Base-by-base conservation (phyloP, 2,113 vertebrate genomes). In the Acrocephalus arundinaceus region DNA sequence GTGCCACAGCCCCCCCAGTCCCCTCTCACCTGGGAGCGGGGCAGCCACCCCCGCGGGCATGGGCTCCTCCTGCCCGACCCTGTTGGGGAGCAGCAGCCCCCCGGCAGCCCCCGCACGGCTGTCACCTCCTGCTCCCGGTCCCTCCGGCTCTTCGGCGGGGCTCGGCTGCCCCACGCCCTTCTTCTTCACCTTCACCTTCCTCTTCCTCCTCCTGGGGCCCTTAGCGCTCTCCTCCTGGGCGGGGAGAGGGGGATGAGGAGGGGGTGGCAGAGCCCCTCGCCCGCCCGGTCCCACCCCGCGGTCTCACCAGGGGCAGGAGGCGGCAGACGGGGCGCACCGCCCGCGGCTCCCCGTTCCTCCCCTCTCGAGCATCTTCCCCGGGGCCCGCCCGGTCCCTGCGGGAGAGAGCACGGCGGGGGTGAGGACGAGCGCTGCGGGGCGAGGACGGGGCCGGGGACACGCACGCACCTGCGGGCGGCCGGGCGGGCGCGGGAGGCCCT, bases 261-360 rank as follows among this genome's bases (percentile, higher is more conserved):
- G 17, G 39, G 45, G 35, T 4, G 5, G 5, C 2, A 35, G 35
- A 35, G 35, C 35, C 35, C 35, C 35, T 35, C 35, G 35, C 35
- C 35, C 35, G 35, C 35, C 35, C 35, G 35, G 35, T 6, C 11
- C 30, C 43, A 2, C 8, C 6, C n/a, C 15, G 6, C 23, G 25
- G 11, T 33, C 10, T 31, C 76, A 98, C 98, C 98, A 93, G 94
- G n/a, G 97, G 96, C 57, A 98, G 93, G 43, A 98, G 98, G 54
- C 96, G 97, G 72, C 92, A 94, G 77, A 93, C 86, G 33, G 98
- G 97, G 46, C 98, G 97, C 76, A 92, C 81, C 0, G 49, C 6
- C 30, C 91, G 96, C 43, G 86, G 62, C 58, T 97, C 97, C 33
- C 94, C 97, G 25, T 85, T 86, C 73, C 87, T 96, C 33, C 94